Evolutionary conservation across 1,140 invertebrate species (phyloP).

Genomic region (Trinorchestia longiramus): DNA sequence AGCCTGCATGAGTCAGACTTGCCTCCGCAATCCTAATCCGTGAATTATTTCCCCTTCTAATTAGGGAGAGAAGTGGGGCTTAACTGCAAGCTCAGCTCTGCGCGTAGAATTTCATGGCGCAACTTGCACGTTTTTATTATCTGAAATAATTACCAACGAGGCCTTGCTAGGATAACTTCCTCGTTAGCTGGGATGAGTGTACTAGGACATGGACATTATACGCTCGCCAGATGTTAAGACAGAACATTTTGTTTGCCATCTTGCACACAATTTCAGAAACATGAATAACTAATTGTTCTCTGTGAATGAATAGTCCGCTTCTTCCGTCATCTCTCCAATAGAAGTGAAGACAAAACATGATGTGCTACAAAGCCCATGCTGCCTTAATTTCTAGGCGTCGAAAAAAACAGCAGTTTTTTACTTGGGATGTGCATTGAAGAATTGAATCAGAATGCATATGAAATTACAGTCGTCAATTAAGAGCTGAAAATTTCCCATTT

Average conservation of each 20-base stretch:
- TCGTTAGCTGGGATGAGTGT: background rate
- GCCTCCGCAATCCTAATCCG: background rate
- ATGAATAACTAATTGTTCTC: background rate
- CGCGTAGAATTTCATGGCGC: background rate
- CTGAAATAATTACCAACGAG: background rate
- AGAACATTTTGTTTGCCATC: background rate
- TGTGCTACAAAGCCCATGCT: too few relatives aligned
- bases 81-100: background rate
- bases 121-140: background rate
- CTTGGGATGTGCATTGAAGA: too few relatives aligned
- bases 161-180: background rate
- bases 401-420: too few relatives aligned
- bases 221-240: background rate
- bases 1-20: background rate
- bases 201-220: background rate
- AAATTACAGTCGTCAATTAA: too few relatives aligned
- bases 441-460: too few relatives aligned
- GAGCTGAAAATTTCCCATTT: too few relatives aligned
- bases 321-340: too few relatives aligned
- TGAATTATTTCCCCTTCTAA: constrained; percentile 9
- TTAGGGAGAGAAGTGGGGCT: background rate
- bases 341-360: too few relatives aligned
- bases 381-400: too few relatives aligned
- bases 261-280: background rate
- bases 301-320: background rate